A percentile compares a stretch with the other conserved stretches of the same genome.
Conservation (phyloP, 2,113 vertebrate genomes). For the Gyps fulvus region DNA sequence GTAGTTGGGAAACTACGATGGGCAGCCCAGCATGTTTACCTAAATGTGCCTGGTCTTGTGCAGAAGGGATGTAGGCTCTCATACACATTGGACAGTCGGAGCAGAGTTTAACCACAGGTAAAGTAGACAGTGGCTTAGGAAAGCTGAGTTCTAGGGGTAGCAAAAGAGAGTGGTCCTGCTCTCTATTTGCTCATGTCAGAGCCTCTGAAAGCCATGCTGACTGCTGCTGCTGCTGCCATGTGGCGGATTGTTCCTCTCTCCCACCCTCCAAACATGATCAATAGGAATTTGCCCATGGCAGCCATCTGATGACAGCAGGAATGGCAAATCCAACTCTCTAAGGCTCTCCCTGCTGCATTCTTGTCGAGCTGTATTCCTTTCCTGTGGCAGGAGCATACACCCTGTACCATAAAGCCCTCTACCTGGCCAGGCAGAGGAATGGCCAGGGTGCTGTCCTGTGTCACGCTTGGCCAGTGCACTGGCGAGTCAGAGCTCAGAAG, state of each 20-base stretch:
- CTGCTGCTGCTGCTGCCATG: background rate
- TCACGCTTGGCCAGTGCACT: accelerated
- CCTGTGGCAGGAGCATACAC: background rate
- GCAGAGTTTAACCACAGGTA: background rate
- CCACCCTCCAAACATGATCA: background rate
- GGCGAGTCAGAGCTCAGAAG: background rate
- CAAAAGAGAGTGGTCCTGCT: background rate
- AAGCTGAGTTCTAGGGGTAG: background rate
- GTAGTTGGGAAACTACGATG: accelerated
- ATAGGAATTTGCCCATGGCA: background rate
- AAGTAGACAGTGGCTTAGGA: background rate
- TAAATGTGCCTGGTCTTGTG: background rate
- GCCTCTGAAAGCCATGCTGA: background rate
- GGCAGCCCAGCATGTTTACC: accelerated
- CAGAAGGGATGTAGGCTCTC: background rate
- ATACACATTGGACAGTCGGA: accelerated
- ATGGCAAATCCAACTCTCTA: background rate
- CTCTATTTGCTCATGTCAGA: background rate
- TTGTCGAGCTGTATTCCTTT: background rate
- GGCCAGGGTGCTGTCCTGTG: background rate
- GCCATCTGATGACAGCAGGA: background rate
- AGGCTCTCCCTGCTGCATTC: background rate
- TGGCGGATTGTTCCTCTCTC: background rate
- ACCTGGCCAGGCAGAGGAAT: background rate
- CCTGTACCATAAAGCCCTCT: accelerated